phyloP scores from a whole-genome alignment of 2,888 invertebrate species.

The Helobdella robusta region DNA sequence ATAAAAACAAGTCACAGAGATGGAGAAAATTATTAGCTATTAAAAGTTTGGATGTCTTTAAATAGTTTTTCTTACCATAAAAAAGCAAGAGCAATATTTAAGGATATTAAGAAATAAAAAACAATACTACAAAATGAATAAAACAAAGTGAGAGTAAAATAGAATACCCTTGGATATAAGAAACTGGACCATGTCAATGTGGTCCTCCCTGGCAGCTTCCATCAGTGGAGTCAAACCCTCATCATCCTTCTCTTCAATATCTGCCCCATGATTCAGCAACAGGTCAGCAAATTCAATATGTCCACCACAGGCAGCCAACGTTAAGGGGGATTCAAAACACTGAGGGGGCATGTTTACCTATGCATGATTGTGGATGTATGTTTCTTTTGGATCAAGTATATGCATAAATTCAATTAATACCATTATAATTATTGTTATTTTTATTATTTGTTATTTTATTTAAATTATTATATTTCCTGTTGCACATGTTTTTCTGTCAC shows the following conservation, averaged over 20 bases:
- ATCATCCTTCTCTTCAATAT: slow-evolving; percentile 96
- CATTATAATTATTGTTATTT: too few species aligned
- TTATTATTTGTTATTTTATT: too few species aligned
- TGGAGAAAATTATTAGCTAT: neutral
- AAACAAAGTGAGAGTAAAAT: neutral
- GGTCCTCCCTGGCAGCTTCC: slow-evolving; percentile 97
- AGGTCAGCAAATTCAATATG: slow-evolving; percentile 92
- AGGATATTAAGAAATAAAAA: too few species aligned
- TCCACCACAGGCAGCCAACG: slow-evolving; percentile 94
- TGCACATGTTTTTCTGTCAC: too few species aligned
- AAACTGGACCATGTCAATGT: slow-evolving; percentile 87
- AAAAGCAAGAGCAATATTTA: too few species aligned
- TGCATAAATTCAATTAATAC: too few species aligned
- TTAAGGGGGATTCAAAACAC: slow-evolving; percentile 95
- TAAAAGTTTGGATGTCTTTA: too few species aligned
- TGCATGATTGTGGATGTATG: too few species aligned
- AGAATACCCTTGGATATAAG: slow-evolving; percentile 71
- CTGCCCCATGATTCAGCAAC: slow-evolving; percentile 88
- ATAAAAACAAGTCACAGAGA: neutral
- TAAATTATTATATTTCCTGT: too few species aligned
- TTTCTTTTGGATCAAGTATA: too few species aligned
- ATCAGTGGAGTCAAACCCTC: slow-evolving; percentile 96
- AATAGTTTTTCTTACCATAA: too few species aligned
- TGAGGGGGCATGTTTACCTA: slow-evolving; percentile 94
- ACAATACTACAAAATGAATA: too few species aligned